Base-by-base conservation (phyloP, 2,797 vertebrate genomes). In the Pseudochaenichthys georgianus region DNA sequence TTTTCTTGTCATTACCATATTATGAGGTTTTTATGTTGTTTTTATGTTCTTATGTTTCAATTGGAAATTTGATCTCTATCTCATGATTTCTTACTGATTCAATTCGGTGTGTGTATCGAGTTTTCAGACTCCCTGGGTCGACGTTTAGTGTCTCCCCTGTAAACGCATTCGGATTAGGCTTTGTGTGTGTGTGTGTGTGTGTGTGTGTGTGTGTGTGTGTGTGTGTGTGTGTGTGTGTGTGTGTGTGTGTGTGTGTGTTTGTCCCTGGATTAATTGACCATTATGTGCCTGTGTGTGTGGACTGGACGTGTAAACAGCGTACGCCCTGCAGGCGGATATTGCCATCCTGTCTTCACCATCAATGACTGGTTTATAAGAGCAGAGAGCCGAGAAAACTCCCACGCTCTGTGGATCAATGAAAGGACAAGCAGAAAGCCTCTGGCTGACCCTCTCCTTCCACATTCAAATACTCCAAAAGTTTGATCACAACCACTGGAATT, bases 261-360 rank as follows among this genome's bases (percentile, higher is more conserved):
- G 7, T 34, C 7, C 1, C 5, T 9, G 34, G 8, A 9, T 9
- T 7, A 9, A 38, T 38, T 38, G 2, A 38, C 34, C 34, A 9
- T 9, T 38, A 8, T 38, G 34, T 9, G 11, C 1, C 31, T 65
- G 21, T 63, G 23, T 74, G 67, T 38, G 38, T 45, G 42, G 63
- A 62, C 58, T 60, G 48, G 45, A 69, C n/a, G 17, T 69, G 63
- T 41, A 55, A 73, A 67, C 19, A 46, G 42, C 1, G 16, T 46
- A 73, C 58, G 60, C 77, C 80, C 80, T 73, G 16, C 28, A 13
- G 23, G 43, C 71, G 52, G 78, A 85, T 71, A 51, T 70, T 66
- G 21, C 55, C 46, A 21, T 21, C 43, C 16, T 46, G n/a, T n/a
- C 47, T 43, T 31, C 23, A 6, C 45, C 13, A 9, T 72, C 50